These are phyloP conservation scores for Hypena proboscidalis DNA, from an alignment of 2,888 invertebrate genomes.

Conservation along the genomic window DNA sequence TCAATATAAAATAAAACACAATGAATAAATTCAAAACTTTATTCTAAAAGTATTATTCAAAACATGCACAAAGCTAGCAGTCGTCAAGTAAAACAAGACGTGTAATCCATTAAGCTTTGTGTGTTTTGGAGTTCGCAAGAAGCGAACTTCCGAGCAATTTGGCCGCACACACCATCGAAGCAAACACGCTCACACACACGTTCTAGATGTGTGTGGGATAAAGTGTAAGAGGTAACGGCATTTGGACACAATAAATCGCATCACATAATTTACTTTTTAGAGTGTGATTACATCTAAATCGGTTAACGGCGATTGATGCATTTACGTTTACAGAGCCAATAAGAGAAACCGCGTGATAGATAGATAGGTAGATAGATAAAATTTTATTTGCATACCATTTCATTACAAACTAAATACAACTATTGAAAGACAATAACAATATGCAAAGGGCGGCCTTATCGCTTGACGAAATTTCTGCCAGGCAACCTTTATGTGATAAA, in stretches of 20 bases:
- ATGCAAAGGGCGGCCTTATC: too few relatives aligned
- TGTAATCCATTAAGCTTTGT: conserved; percentile 54
- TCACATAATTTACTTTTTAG: too few relatives aligned
- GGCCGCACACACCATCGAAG: conserved; percentile 16
- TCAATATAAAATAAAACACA: conserved; percentile 4
- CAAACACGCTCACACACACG: conserved; percentile 15
- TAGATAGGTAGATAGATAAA: too few relatives aligned
- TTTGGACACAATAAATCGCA: too few relatives aligned
- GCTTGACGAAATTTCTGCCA: too few relatives aligned
- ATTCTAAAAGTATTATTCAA: background rate
- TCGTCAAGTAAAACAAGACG: conserved; percentile 42
- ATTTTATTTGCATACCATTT: too few relatives aligned
- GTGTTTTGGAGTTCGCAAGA: conserved; percentile 43
- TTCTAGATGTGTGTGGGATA: conserved; percentile 14
- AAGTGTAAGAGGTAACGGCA: conserved; percentile 16
- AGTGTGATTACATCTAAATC: too few relatives aligned
- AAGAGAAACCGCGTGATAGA: too few relatives aligned
- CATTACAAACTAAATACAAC: too few relatives aligned
- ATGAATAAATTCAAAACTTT: background rate
- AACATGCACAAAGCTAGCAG: conserved; percentile 35
- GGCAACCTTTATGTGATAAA: background rate
- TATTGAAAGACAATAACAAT: too few relatives aligned
- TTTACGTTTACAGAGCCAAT: too few relatives aligned
- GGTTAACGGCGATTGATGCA: too few relatives aligned
- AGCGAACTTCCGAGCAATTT: conserved; percentile 50